Evolutionary conservation across 2,113 vertebrate genomes (phyloP), one percentile per base, ranked within the genome.

Genomic region (Globicephala melas): DNA sequence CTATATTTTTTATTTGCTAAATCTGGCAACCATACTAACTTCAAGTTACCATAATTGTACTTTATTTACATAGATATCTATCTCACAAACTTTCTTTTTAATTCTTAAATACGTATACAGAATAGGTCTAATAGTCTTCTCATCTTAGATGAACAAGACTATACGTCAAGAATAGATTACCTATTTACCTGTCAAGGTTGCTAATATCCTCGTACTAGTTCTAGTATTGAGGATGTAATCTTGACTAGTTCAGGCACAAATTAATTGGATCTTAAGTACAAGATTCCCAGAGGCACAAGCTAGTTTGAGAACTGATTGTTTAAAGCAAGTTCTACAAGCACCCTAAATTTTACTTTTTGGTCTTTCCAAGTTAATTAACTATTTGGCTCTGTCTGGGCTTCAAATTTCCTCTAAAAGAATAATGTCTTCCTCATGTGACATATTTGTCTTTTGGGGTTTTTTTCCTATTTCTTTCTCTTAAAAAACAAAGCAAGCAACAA

Each of bases 1-100:
- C 31, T 58, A 5, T n/a, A 10, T 74, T 97, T 93, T 91, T 94
- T 77, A 71, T 91, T 76, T 77, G 62, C 55, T 87, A 65, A 77
- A 84, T 38, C 7, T 94, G 5, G 18, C 4, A 92, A 58, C 7
- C 14, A 15, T 84, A 38, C 10, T 8, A 38, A 60, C 25, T 77
- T 91, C 5, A 63, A 5, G 13, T 55, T 88, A 65, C 11, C 7
- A 81, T 36, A 67, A 44, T 15, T 94, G 11, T 2, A 91, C 12
- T 88, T 90, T 33, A 84, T 76, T 92, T 92, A 70, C 18, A 38
- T 31, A 68, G 26, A 67, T 92, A 90, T 50, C 31, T 81, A 53
- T 62, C 36, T 71, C 58, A 68, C 18, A 92, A 55, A 87, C 77
- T n/a, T 50, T 33, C 20, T n/a, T 67, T 87, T 74, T 17, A 93